Base-by-base conservation (phyloP, 1,140 invertebrate species). In the Drosophila nebulosa region DNA sequence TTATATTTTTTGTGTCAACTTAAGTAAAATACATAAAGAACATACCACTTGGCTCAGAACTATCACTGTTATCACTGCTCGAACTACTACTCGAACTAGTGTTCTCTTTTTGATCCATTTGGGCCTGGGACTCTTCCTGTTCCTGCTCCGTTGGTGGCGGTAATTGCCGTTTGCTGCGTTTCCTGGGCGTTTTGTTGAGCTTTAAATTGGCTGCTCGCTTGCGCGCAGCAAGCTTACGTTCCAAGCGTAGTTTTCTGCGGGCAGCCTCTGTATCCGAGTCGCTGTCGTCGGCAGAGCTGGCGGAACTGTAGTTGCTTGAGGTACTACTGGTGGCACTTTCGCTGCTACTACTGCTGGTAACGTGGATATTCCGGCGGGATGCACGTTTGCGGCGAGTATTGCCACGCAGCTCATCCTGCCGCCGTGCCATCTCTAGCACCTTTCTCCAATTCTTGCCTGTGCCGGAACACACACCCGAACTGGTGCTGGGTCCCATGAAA, bases 401-500 rank as follows among this genome's bases (percentile, higher is more conserved):
- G 36, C 59, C 32, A 5, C 58, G 71, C 50, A 63, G 16, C 30
- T 62, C 50, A 27, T 79, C 73, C 18, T 76, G 73, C 0, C 77
- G 76, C 22, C 74, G 67, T 1, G 78, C 61, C 52, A 78, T 60
- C 27, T 71, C 83, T 51, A 88, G 22, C 58, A 88, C 63, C 32
- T 64, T 39, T 14, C 69, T 76, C 83, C 83, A 88, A 62, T 70
- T 75, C 14, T 88, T 88, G 32, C 84, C 83, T 3, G 75, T 52
- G 5, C 35, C 78, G 7, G 83, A 78, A 18, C 69, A 64, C 1
- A 88, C 68, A 1, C 86, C 90, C 0, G 89, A 74, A 51, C 90
- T 90, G 0, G 90, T 91, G 55, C 86, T 90, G 26, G 90, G 77
- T 0, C 89, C 89, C 71, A 90, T 59, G 27, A 76, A 79, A 7